A percentile compares a stretch with the other conserved stretches of the same genome.
phyloP scores from a whole-genome alignment of 2,888 invertebrate genomes.

The Lissonota sp. region DNA sequence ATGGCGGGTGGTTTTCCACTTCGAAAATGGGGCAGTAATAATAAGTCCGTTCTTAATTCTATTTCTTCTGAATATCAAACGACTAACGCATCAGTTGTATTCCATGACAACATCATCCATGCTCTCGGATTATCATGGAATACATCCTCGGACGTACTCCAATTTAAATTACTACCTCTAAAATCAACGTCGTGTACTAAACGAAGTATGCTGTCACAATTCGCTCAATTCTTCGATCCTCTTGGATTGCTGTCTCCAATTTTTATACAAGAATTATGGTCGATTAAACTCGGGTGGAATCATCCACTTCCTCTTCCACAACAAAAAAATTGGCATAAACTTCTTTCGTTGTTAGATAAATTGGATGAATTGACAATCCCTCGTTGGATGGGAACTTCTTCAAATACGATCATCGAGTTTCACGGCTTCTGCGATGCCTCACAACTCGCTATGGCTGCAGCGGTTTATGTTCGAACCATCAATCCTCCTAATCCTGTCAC shows the following conservation, averaged over 20 bases:
- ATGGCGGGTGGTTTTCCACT: slow-evolving; percentile 53
- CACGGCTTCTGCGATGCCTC: too few relatives aligned
- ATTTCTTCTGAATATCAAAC: too few relatives aligned
- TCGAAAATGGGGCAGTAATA: slow-evolving; percentile 44
- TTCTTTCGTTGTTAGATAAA: too few relatives aligned
- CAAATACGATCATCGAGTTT: neutral
- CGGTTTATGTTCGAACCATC: slow-evolving; percentile 4
- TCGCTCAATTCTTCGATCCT: slow-evolving; percentile 5
- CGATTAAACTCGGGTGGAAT: slow-evolving; percentile 1
- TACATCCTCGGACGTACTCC: neutral
- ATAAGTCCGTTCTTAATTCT: neutral
- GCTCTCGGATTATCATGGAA: slow-evolving; percentile 9
- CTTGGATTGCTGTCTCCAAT: neutral
- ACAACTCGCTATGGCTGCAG: neutral
- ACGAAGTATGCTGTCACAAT: neutral
- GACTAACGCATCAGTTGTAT: too few relatives aligned
- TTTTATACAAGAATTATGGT: slow-evolving; percentile 7
- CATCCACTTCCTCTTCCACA: slow-evolving; percentile 44
- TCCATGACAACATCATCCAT: neutral
- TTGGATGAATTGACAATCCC: too few relatives aligned
- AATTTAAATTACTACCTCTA: accelerated
- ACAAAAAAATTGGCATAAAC: slow-evolving; percentile 56
- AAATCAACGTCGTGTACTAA: neutral
- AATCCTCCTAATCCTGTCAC: neutral
- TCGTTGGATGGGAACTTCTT: slow-evolving; percentile 9